phyloP scores from a whole-genome alignment of 2,113 vertebrate genomes.

The Gasterosteus aculeatus region DNA sequence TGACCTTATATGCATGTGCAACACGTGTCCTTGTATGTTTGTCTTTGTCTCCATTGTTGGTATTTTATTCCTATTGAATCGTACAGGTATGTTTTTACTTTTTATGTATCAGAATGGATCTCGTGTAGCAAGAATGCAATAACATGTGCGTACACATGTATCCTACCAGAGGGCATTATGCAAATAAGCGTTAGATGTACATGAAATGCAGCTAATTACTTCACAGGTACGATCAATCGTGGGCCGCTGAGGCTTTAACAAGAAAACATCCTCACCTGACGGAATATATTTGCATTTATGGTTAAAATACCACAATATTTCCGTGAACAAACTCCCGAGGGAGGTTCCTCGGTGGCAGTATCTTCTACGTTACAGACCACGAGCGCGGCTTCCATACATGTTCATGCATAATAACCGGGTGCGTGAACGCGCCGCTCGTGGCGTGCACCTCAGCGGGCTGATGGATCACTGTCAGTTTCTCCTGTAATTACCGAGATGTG shows the following conservation, averaged over 20 bases:
- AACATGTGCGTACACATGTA: neutral
- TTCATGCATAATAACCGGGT: no score
- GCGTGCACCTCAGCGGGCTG: slow-evolving; percentile 14
- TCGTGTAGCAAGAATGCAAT: neutral
- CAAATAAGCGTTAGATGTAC: neutral
- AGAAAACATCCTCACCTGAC: neutral
- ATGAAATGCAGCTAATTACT: neutral
- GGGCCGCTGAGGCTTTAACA: neutral
- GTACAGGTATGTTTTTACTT: neutral
- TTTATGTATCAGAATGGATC: neutral
- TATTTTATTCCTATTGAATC: neutral
- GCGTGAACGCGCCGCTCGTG: no score
- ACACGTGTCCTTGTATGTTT: neutral
- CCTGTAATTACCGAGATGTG: slow-evolving; percentile 70
- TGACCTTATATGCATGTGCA: neutral
- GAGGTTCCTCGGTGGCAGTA: neutral
- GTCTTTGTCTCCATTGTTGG: neutral
- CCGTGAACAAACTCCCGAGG: neutral
- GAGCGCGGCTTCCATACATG: no score
- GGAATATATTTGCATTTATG: neutral
- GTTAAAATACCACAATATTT: neutral
- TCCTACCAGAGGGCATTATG: neutral
- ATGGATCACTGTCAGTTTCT: slow-evolving; percentile 69
- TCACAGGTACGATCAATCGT: neutral
- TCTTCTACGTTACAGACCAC: neutral